Percentiles rank a stretch among this genome's conserved stretches.
These are phyloP conservation scores for Argyresthia goedartella DNA, from an alignment of 2,888 invertebrate species.

Conservation along the genomic window DNA sequence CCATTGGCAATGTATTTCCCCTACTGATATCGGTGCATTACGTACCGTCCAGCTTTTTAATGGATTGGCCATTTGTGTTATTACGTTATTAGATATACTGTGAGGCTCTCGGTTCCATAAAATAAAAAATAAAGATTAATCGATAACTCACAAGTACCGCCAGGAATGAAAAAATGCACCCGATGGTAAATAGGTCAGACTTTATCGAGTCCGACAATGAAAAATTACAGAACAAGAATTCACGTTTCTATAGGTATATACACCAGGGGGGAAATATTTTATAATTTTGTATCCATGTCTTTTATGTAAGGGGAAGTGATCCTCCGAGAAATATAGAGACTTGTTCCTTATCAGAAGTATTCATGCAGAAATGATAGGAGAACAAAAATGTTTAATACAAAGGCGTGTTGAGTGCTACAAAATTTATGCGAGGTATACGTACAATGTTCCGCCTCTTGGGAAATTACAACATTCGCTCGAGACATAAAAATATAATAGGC, in stretches of 20 bases:
- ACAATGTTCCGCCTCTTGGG: slow-evolving; percentile 5
- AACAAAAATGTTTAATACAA: slow-evolving; percentile 4
- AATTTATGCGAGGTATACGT: slow-evolving; percentile 7
- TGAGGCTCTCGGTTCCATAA: not conserved
- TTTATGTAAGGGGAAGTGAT: not conserved
- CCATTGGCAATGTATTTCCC: slow-evolving; percentile 37
- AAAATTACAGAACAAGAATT: too few species aligned
- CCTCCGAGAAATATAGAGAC: slow-evolving; percentile 5
- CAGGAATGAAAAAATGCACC: not conserved
- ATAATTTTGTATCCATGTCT: not conserved
- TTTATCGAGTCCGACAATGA: not conserved
- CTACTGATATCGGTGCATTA: slow-evolving; percentile 28
- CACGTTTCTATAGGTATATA: not conserved
- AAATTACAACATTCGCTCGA: slow-evolving; percentile 7
- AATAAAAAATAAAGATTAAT: not conserved
- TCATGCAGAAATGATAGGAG: slow-evolving; percentile 2
- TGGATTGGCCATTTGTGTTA: slow-evolving; percentile 58
- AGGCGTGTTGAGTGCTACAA: not conserved
- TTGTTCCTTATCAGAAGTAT: not conserved
- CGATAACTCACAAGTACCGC: not conserved
- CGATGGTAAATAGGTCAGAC: not conserved
- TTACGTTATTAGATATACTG: slow-evolving; percentile 34
- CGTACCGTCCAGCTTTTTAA: slow-evolving; percentile 49
- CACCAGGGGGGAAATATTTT: not conserved
- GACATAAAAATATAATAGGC: slow-evolving; percentile 5